phyloP scores from a whole-genome alignment of 2,113 vertebrate genomes.

The Pseudopodoces humilis region DNA sequence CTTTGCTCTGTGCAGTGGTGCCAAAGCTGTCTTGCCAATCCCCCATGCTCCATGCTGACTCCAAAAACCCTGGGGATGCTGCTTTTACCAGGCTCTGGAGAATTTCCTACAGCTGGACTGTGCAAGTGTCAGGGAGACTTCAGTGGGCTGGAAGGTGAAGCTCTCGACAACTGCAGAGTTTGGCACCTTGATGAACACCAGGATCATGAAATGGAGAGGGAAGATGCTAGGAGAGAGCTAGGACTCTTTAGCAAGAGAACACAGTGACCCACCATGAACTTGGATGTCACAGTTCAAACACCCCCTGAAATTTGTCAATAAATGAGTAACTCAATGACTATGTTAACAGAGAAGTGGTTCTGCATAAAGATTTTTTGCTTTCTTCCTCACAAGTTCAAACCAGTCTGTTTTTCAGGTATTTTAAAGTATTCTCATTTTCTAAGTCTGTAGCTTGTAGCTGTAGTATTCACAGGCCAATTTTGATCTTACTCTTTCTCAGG shows the following conservation, averaged over 20 bases:
- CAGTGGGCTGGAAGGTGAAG: neutral
- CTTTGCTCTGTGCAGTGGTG: neutral
- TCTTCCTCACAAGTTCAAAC: neutral
- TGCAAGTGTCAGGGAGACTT: neutral
- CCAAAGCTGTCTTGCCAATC: neutral
- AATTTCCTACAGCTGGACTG: neutral
- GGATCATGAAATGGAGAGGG: neutral
- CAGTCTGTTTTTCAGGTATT: neutral
- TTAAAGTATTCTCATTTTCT: neutral
- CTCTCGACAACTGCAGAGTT: rapidly evolving
- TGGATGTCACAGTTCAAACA: neutral
- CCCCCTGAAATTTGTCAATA: neutral
- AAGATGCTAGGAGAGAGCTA: neutral
- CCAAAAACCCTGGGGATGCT: neutral
- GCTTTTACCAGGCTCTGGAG: neutral
- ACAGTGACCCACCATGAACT: neutral
- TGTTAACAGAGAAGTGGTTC: neutral
- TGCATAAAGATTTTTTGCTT: neutral
- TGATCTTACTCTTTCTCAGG: neutral
- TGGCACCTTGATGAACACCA: neutral
- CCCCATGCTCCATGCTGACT: neutral
- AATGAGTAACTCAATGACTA: neutral
- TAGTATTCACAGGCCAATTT: neutral
- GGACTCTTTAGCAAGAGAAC: neutral
- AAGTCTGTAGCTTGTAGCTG: neutral